Evolutionary conservation across 2,113 vertebrate genomes (phyloP), one percentile per base, ranked within the genome.

Genomic region (Leptocoma aspasia): DNA sequence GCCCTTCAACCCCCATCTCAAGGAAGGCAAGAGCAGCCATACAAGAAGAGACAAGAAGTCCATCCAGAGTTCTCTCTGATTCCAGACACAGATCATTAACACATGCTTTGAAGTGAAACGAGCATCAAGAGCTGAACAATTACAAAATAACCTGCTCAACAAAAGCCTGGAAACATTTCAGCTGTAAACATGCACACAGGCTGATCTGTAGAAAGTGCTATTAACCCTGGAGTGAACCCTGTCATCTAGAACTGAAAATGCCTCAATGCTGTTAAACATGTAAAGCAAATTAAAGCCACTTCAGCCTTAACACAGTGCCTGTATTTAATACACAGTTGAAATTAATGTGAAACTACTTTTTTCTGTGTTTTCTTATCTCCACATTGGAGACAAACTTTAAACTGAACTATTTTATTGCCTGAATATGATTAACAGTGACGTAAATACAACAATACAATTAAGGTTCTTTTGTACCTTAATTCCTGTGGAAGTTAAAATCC

Each of bases 221-320:
- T 90, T 96, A 96, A 94, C 78, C 84, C 63, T 45, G n/a, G 53
- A 75, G 65, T 94, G 86, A 92, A 89, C 50, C 20, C 49, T 92
- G 80, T 92, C 82, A 37, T 75, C 59, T 78, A 72, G 64, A 94
- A 89, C 69, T 65, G 53, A 89, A 89, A 95, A 87, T 64, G 50
- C 61, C 70, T 82, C 54, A 13, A 10, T 2, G 12, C 42, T 82
- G 63, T 87, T 69, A 69, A 89, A 91, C 78, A 89, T 13, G 23
- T 60, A 94, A 69, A 92, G 56, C 47, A 94, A 92, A 92, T 96
- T 72, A 94, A 95, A 94, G 90, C 42, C 87, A 85, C 45, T 90
- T 66, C 42, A 91, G 56, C 42, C 66, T 70, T 63, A 35, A 86
- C 30, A 70, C 7, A 12, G 45, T 10, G 47, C 20, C 78, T 69